Evolutionary conservation across 2,888 invertebrate genomes (phyloP).

Genomic region (Dusona sp.): DNA sequence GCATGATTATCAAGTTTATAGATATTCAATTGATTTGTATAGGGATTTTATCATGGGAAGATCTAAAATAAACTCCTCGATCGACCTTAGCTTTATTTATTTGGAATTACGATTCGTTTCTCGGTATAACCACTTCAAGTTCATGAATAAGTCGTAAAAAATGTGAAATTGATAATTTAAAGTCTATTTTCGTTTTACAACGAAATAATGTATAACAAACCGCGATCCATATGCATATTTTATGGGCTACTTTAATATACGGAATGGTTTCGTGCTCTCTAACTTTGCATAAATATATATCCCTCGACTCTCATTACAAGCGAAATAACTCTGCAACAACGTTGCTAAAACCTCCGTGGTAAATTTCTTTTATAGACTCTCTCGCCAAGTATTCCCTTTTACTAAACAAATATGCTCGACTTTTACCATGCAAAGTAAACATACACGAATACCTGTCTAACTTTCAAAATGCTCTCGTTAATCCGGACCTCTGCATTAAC

Average conservation of each 20-base stretch:
- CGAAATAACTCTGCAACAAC: constrained; percentile 39
- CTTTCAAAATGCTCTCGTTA: constrained; percentile 39
- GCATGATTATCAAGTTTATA: neutral
- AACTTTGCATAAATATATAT: neutral
- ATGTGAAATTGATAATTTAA: neutral
- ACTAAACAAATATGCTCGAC: constrained; percentile 38
- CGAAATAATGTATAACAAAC: neutral
- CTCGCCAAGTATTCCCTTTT: constrained; percentile 37
- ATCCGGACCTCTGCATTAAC: constrained; percentile 17
- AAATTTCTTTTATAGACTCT: constrained; percentile 57
- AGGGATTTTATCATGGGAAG: neutral
- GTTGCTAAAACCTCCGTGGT: constrained; percentile 39
- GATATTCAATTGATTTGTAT: neutral
- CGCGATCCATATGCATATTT: constrained; percentile 4
- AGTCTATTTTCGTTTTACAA: neutral
- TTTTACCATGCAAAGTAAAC: constrained; percentile 43
- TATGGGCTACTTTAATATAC: constrained; percentile 14
- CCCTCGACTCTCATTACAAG: constrained; percentile 20
- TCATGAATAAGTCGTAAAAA: constrained; percentile 16
- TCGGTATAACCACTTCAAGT: constrained; percentile 10
- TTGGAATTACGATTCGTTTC: neutral
- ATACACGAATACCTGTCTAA: neutral
- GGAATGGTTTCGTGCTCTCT: constrained; percentile 8
- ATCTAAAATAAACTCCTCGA: neutral
- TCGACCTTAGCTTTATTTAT: neutral